These are phyloP conservation scores for Zosterops pallidus DNA, from an alignment of 2,113 vertebrate species.

Conservation along the genomic window DNA sequence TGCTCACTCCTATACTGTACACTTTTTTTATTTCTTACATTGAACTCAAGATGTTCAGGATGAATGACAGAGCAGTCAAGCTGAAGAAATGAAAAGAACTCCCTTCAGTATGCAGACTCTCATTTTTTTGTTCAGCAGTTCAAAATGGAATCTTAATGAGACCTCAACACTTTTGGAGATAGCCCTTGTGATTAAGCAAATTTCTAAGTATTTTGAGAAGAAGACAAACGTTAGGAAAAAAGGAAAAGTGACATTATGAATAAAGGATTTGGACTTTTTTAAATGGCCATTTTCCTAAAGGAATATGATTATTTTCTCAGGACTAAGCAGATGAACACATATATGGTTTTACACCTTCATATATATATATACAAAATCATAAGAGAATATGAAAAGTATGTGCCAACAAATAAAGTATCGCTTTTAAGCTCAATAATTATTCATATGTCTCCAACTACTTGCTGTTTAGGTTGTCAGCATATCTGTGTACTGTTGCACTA, in stretches of 20 bases:
- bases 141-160: neutral
- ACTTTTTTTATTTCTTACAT: neutral
- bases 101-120: neutral
- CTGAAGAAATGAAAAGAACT: neutral
- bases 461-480: neutral
- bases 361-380: neutral
- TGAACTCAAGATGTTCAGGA: neutral
- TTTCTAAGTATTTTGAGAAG: neutral
- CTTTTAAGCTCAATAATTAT: neutral
- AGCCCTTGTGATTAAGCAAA: neutral
- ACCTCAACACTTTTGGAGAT: neutral
- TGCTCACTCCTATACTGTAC: neutral
- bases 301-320: neutral
- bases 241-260: neutral
- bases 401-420: accelerated
- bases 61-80: neutral
- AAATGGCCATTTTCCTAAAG: neutral
- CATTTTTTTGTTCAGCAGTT: neutral
- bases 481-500: neutral
- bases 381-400: neutral
- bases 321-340: neutral
- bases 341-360: neutral
- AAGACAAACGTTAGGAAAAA: neutral
- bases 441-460: neutral
- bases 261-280: neutral